A percentile compares a stretch with the other conserved stretches of the same genome.
These are phyloP conservation scores for Astropecten irregularis DNA, from an alignment of 53 echinoderm and acorn worm genomes.

Conservation along the genomic window DNA sequence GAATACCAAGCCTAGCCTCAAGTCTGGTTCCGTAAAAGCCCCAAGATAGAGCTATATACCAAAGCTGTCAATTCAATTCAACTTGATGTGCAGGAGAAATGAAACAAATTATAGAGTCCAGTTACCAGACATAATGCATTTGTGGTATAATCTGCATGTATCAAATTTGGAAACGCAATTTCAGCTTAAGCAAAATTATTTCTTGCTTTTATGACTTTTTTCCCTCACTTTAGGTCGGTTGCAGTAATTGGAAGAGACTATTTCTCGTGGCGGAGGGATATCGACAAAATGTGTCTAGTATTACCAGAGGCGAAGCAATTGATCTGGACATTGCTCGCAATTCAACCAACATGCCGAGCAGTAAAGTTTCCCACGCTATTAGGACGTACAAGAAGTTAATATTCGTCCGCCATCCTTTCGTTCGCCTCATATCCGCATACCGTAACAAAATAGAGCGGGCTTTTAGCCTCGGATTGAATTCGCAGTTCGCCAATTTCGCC, in stretches of 20 bases:
- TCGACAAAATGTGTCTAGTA: not conserved
- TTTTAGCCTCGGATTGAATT: not conserved
- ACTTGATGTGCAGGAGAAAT: too few relatives aligned
- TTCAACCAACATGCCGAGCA: not conserved
- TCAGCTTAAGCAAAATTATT: too few relatives aligned
- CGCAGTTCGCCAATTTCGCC: too few relatives aligned
- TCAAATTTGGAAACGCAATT: not conserved
- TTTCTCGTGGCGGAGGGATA: constrained; percentile 35
- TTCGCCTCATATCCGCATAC: not conserved
- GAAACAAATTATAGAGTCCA: too few relatives aligned
- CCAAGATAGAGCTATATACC: too few relatives aligned
- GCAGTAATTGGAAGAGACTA: constrained; percentile 73
- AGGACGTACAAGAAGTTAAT: not conserved
- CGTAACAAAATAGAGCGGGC: not conserved
- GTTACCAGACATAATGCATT: too few relatives aligned
- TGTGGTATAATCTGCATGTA: not conserved
- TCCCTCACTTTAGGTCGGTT: constrained; percentile 41
- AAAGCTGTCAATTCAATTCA: too few relatives aligned
- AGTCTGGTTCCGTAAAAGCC: too few relatives aligned
- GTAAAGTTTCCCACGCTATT: not conserved
- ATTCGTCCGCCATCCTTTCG: not conserved
- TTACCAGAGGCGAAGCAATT: not conserved
- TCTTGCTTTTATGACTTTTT: too few relatives aligned
- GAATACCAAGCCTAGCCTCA: too few relatives aligned
- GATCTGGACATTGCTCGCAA: not conserved